These are phyloP conservation scores for Maniola hyperantus DNA, from an alignment of 2,888 invertebrate genomes.

Conservation along the genomic window DNA sequence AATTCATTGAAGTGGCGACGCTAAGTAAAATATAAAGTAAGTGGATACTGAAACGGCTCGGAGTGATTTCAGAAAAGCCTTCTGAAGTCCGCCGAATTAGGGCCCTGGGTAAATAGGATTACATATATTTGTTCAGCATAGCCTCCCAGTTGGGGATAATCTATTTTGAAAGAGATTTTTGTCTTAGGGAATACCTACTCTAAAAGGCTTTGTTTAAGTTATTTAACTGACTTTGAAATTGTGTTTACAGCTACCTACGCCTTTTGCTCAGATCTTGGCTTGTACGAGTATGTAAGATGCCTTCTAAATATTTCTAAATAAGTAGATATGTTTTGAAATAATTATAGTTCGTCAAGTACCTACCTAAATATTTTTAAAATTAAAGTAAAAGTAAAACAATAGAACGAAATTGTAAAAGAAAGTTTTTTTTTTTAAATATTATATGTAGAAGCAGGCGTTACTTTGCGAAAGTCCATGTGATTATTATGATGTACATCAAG, in stretches of 20 bases:
- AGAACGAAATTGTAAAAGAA: too few relatives aligned
- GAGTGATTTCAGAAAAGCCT: slow-evolving; percentile 42
- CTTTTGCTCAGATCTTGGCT: background rate
- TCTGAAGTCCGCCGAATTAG: slow-evolving; percentile 42
- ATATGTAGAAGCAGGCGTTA: too few relatives aligned
- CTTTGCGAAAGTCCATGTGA: too few relatives aligned
- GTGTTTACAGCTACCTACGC: slow-evolving; percentile 19
- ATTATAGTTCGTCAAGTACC: too few relatives aligned
- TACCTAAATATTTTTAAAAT: too few relatives aligned
- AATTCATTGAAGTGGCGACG: slow-evolving; percentile 9
- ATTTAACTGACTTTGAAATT: slow-evolving; percentile 30
- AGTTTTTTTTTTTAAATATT: too few relatives aligned
- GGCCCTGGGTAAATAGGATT: slow-evolving; percentile 46
- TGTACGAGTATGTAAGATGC: background rate
- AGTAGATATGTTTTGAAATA: too few relatives aligned
- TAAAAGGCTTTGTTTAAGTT: slow-evolving; percentile 28
- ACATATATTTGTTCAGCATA: slow-evolving; percentile 44
- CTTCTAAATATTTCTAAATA: background rate
- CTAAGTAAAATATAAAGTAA: slow-evolving; percentile 27
- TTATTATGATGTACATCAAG: too few relatives aligned
- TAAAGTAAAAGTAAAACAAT: too few relatives aligned
- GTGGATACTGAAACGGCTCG: slow-evolving; percentile 38
- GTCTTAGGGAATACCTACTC: slow-evolving; percentile 26
- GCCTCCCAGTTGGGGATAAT: slow-evolving; percentile 38
- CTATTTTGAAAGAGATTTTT: slow-evolving; percentile 42